These are phyloP conservation scores for Chloroclystis v-ata DNA, from an alignment of 2,888 invertebrate species.

Conservation along the genomic window DNA sequence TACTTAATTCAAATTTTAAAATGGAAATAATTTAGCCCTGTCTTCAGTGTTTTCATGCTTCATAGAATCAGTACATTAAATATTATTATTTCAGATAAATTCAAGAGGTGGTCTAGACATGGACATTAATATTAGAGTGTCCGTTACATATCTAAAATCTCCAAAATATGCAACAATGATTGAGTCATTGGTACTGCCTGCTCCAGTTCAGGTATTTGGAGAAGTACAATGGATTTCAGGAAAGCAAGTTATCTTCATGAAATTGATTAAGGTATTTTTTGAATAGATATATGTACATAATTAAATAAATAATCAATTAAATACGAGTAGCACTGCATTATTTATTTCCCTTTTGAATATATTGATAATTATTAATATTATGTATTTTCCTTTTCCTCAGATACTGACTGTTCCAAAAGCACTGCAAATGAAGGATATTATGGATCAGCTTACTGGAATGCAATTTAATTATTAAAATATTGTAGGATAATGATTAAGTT, in stretches of 20 bases:
- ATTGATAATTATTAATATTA: not conserved
- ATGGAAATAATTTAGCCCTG: no score
- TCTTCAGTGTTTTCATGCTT: no score
- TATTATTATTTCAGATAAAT: conserved; percentile 42
- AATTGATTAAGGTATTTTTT: conserved; percentile 53
- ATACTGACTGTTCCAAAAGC: conserved; percentile 40
- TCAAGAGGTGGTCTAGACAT: conserved; percentile 23
- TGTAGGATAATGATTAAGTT: no score
- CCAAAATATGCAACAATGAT: conserved; percentile 34
- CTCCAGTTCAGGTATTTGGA: conserved; percentile 62
- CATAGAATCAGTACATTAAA: no score
- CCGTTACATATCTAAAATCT: conserved; percentile 44
- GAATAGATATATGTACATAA: no score
- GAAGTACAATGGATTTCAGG: conserved; percentile 50
- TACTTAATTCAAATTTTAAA: no score
- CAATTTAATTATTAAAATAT: no score
- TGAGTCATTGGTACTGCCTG: conserved; percentile 39
- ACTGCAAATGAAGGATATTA: conserved; percentile 37
- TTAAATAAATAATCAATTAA: no score
- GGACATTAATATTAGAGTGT: conserved; percentile 39
- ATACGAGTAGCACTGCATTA: no score
- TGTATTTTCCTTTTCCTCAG: conserved; percentile 29
- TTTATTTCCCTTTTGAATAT: no score
- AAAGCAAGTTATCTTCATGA: conserved; percentile 52
- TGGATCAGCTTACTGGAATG: conserved; percentile 29